Base-by-base conservation (phyloP, 2,113 vertebrate genomes). In the Apteryx owenii region DNA sequence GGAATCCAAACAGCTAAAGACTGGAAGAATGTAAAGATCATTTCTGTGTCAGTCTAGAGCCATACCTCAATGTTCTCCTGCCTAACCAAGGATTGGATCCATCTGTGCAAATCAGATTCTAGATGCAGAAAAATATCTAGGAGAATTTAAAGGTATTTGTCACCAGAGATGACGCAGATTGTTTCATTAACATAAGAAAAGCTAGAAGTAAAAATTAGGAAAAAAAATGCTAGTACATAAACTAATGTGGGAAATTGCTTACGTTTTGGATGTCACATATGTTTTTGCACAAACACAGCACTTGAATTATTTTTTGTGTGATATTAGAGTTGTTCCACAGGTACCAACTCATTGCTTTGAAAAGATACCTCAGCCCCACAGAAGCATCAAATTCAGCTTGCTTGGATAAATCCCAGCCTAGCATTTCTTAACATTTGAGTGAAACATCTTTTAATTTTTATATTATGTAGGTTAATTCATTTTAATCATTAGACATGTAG, bases 171-270 rank as follows among this genome's bases (percentile, higher is more conserved):
- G 12, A 66, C 12, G 4, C 73, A 36, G 18, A 66, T 83, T 61
- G 7, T 83, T 77, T 48, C 8, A 58, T 15, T 56, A 75, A 28
- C 40, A 46, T 21, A 38, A 77, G 69, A 40, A 42, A 61, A 13
- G 1, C 11, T 60, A 31, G 2, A 75, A 18, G 15, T 72, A 78
- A 84, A 78, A 38, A 7, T 1, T 5, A 18, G 19, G 7, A 13
- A 64, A 44, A 62, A 65, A 40, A 0, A 68, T n/a, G 1, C 8
- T 68, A 17, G 12, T 53, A 13, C 9, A 56, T 46, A 88, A 85
- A 72, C 3, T 89, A 76, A 62, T 3, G 0, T 1, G 1, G 48
- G 4, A n/a, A 81, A 29, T 58, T 1, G 13, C 48, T 60, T 51
- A 56, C 69, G 7, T 1, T 81, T 75, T 23, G 16, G 16, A 26